phyloP scores from a whole-genome alignment of 2,113 vertebrate genomes.

The Coptodon bakossiorum region DNA sequence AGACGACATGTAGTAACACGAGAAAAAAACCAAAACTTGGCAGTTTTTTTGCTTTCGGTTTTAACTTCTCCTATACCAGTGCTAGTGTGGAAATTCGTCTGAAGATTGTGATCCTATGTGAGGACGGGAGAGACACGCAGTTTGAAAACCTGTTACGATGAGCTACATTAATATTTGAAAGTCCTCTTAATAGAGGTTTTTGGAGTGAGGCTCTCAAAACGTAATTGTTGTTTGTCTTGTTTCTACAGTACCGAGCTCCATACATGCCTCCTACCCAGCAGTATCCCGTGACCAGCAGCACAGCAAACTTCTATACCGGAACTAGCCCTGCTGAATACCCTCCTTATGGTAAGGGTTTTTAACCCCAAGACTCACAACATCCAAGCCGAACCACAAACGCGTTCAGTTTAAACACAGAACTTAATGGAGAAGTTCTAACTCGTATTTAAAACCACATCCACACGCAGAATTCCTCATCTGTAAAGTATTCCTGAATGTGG shows the following conservation, averaged over 20 bases:
- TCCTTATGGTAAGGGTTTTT: slow-evolving; percentile 82
- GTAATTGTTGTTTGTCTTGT: not conserved
- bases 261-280: slow-evolving; percentile 90
- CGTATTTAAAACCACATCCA: not conserved
- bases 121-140: not conserved
- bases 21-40: not conserved
- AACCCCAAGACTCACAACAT: not conserved
- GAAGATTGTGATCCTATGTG: not conserved
- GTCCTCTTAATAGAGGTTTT: not conserved
- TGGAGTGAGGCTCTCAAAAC: not conserved
- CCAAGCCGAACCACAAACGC: slow-evolving; percentile 15
- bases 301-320: slow-evolving; percentile 87
- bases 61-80: not conserved
- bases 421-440: not conserved
- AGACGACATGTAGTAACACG: not conserved
- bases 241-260: slow-evolving; percentile 80
- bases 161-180: not conserved
- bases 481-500: not conserved
- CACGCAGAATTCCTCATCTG: not conserved
- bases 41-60: not conserved
- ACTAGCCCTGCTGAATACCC: slow-evolving; percentile 88
- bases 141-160: not conserved
- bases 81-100: not conserved
- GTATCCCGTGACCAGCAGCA: slow-evolving; percentile 86
- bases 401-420: not conserved